Conservation (phyloP, 2,113 vertebrate species). For the Eolophus roseicapilla region DNA sequence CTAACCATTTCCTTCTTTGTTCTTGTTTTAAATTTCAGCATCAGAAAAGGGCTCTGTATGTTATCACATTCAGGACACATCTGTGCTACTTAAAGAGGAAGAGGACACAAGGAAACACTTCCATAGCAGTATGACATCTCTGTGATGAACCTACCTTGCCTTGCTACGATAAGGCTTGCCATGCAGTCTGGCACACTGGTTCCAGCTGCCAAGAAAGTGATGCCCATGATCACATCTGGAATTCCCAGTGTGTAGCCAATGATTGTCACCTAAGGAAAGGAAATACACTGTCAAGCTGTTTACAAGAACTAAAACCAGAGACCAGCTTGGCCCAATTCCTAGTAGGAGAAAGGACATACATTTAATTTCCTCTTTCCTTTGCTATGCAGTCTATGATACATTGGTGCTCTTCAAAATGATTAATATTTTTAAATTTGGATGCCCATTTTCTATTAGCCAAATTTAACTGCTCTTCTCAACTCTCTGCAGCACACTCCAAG, state of each 20-base stretch:
- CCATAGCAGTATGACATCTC: constrained; percentile 19
- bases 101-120: background rate
- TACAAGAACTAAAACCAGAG: background rate
- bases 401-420: background rate
- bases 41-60: background rate
- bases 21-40: background rate
- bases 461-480: background rate
- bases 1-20: background rate
- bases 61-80: background rate
- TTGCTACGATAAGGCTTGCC: constrained; percentile 95
- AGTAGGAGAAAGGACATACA: background rate
- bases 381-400: background rate
- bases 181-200: constrained; percentile 98
- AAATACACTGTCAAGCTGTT: background rate
- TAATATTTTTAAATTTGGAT: background rate
- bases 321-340: background rate
- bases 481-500: background rate
- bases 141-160: constrained; percentile 84
- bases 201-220: constrained; percentile 95
- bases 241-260: constrained; percentile 97
- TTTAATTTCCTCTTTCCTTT: background rate
- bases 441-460: background rate
- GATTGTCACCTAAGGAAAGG: constrained; percentile 85
- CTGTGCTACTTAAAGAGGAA: background rate
- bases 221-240: constrained; percentile 98